Conservation (phyloP, 2,888 invertebrate genomes). For the Drosophila subsilvestris region DNA sequence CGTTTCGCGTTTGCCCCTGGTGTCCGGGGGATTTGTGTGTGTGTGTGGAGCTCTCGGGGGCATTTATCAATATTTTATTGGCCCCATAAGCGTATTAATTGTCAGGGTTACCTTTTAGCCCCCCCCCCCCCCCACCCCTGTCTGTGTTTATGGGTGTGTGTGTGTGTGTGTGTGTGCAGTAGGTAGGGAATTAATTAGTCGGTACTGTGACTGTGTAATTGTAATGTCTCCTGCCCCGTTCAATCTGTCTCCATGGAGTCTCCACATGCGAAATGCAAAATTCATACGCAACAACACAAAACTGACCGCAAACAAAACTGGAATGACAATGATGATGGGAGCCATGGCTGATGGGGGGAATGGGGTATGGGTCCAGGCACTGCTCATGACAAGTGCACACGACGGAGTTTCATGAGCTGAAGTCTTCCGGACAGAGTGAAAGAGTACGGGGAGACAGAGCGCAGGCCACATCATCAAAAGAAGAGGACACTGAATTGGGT, state of each 20-base stretch:
- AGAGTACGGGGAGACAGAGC: background rate
- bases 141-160: too few relatives aligned
- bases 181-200: conserved; percentile 42
- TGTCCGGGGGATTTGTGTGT: conserved; percentile 25
- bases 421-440: conserved; percentile 19
- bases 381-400: conserved; percentile 50
- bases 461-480: background rate
- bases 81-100: conserved; percentile 48
- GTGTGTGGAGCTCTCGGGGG: conserved; percentile 23
- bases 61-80: conserved; percentile 55
- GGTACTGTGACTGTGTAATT: conserved; percentile 30
- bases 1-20: conserved; percentile 12
- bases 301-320: conserved; percentile 29
- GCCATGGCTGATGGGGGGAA: background rate
- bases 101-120: conserved; percentile 32
- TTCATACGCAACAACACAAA: conserved; percentile 21
- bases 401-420: conserved; percentile 44
- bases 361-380: conserved; percentile 12
- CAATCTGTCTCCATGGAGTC: conserved; percentile 5
- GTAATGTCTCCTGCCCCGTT: conserved; percentile 10
- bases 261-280: conserved; percentile 6
- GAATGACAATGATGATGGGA: conserved; percentile 10
- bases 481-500: too few relatives aligned
- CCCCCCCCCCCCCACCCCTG: too few relatives aligned
- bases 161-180: background rate